Base-by-base conservation (phyloP, 2,888 invertebrate genomes). In the Apoda limacodes region DNA sequence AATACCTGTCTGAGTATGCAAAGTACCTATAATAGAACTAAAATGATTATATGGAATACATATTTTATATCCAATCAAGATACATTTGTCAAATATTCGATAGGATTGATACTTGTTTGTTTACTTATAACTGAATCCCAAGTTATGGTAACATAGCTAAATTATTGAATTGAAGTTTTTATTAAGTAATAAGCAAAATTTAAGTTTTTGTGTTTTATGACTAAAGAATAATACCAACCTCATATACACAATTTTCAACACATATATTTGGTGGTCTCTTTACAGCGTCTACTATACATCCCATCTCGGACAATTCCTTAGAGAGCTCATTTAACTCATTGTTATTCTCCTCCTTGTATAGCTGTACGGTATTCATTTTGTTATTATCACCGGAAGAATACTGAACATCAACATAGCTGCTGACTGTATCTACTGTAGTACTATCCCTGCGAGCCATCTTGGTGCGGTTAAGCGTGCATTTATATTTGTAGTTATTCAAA, bases 241-340 rank as follows among this genome's bases (percentile, higher is more conserved):
- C 49, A 21, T 71, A 71, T 1, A 75, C 59, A 43, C 71, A 76
- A 2, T 58, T 66, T 36, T 78, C 72, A 0, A 76, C 55, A 47
- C 80, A 80, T 14, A 75, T 70, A 42, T 76, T 78, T 0, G 76
- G 66, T 0, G 74, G 72, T 37, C 62, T 49, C 38, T 74, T 76
- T 23, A 68, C 60, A 4, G 65, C 68, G 26, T 70, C 72, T 7
- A 78, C 72, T 25, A 81, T 69, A 37, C 80, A 81, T 12, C 81
- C 81, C 81, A 82, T 82, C 39, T 66, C 65, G 4, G 70, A 61
- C 2, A 82, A 45, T n/a, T 75, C 64, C 38, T 74, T 69, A 3
- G 78, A 67, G 5, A 82, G 50, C 28, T 66, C 70, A 64, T 80
- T 66, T 30, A 81, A 51, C 39, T 76, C 72, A 60, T 82, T 81